Base-by-base conservation (phyloP, 2,888 invertebrate genomes). In the Acleris sparsana region DNA sequence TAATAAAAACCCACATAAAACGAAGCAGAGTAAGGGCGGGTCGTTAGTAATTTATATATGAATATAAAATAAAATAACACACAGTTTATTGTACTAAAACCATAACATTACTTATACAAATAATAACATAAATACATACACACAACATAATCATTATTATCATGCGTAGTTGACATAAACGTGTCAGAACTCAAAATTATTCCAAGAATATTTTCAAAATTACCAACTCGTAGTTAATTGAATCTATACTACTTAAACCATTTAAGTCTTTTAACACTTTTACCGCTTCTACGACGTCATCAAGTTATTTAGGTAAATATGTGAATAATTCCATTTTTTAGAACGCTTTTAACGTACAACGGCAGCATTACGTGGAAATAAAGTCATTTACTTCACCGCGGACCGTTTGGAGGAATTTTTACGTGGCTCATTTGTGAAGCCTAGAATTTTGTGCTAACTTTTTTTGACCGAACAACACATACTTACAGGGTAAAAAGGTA, bases 331-430 rank as follows among this genome's bases (percentile, higher is more conserved):
- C 43, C 59, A 64, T 39, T 62, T 48, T 17, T 66, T 70, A 78
- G 76, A 79, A 75, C 72, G 73, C 74, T 71, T 75, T 71, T 75
- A 71, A 70, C 79, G 81, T 82, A 69, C 71, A 33, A 33, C 33
- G 33, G 33, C 33, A 70, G 68, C 71, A 73, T 80, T 79, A 80
- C 75, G 73, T 70, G 71, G 75, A 76, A 83, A 83, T 84, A 71
- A 84, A 85, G 84, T 77, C 78, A 81, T 85, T 84, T 77, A 71
- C 73, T 68, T 65, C 71, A 72, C 71, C 73, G 62, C 68, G 59
- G 48, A 69, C 59, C 59, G 49, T 57, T 69, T 69, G 67, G 68
- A 71, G 60, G 76, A 75, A 81, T 82, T 81, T 79, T 79, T 83
- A 74, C 81, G 79, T 79, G 80, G 80, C 69, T 73, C 71, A 74